Evolutionary conservation across 2,888 invertebrate genomes (phyloP), one percentile per base, ranked within the genome.

Genomic region (Synergus japonicus): DNA sequence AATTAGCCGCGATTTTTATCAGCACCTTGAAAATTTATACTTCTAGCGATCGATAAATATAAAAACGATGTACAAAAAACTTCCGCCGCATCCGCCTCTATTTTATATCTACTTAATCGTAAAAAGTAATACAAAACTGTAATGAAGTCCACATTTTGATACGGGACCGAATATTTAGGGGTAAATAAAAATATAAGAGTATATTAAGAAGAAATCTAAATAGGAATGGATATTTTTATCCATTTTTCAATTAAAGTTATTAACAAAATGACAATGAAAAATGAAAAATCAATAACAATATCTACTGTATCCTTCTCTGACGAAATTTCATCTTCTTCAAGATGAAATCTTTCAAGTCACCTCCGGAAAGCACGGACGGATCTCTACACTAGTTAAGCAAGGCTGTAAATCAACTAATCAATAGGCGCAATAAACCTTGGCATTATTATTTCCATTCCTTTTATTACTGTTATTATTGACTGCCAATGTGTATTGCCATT

Each of bases 1-100:
- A 73, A 73, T 73, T 73, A 73, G 73, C 73, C 54, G 73, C 46
- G 73, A 73, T 73, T 73, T 73, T 73, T 73, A 73, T 73, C 73
- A 73, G 73, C 37, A 49, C 49, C 73, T 54, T 73, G 54, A 15
- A 73, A 73, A 54, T 73, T 54, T 73, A 73, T 54, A 73, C 37
- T 29, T 54, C n/a, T 73, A 73, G 37, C 73, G 54, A 73, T 73
- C 73, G 73, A 73, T 73, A 29, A 73, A 73, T 54, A 73, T 54
- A 73, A 73, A 67, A 54, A 73, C 12, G 13, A 37, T 49, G 8
- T 9, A 65, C 8, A 15, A 37, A 37, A 66, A 66, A 43, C n/a
- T 18, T 43, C 10, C 8, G 43, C 66, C 66, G 18, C n/a, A 66
- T 18, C 41, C 15, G 43, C 66, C 66, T 60, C 60, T 60, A 12